Percentiles rank a stretch among this genome's conserved stretches.
These are phyloP conservation scores for Bombus pyrosoma DNA, from an alignment of 1,140 invertebrate species.

Conservation along the genomic window DNA sequence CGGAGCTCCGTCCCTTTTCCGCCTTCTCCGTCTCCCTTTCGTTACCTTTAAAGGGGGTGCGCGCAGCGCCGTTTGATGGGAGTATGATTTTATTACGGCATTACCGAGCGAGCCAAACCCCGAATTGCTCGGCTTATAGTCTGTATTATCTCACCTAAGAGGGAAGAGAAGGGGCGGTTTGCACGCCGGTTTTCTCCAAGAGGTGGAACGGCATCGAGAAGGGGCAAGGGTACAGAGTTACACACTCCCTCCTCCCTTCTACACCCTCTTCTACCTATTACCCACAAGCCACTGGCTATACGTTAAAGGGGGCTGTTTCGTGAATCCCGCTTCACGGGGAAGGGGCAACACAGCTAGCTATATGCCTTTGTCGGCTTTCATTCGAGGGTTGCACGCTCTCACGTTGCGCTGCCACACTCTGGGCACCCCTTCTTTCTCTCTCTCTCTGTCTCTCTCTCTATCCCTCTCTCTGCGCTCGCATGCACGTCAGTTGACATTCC, in stretches of 20 bases:
- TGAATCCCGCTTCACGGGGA: slow-evolving; percentile 39
- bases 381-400: slow-evolving; percentile 76
- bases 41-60: slow-evolving; percentile 70
- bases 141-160: slow-evolving; percentile 81
- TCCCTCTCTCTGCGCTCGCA: slow-evolving; percentile 39
- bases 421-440: slow-evolving; percentile 52
- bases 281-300: slow-evolving; percentile 56
- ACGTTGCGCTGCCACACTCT: slow-evolving; percentile 56
- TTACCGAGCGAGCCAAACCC: slow-evolving; percentile 81
- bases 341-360: slow-evolving; percentile 52
- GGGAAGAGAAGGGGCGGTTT: slow-evolving; percentile 22
- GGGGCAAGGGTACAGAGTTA: slow-evolving; percentile 42
- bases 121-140: slow-evolving; percentile 82
- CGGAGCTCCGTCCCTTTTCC: slow-evolving; percentile 12
- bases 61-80: slow-evolving; percentile 80
- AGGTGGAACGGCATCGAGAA: slow-evolving; percentile 25
- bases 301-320: slow-evolving; percentile 64
- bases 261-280: slow-evolving; percentile 35
- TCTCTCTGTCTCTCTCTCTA: slow-evolving; percentile 22
- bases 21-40: slow-evolving; percentile 43
- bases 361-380: slow-evolving; percentile 75
- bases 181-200: not conserved
- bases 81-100: slow-evolving; percentile 84
- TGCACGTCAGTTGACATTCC: slow-evolving; percentile 74
- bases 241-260: slow-evolving; percentile 46